Evolutionary conservation across 2,113 vertebrate species (phyloP).

Genomic region (Castor canadensis): DNA sequence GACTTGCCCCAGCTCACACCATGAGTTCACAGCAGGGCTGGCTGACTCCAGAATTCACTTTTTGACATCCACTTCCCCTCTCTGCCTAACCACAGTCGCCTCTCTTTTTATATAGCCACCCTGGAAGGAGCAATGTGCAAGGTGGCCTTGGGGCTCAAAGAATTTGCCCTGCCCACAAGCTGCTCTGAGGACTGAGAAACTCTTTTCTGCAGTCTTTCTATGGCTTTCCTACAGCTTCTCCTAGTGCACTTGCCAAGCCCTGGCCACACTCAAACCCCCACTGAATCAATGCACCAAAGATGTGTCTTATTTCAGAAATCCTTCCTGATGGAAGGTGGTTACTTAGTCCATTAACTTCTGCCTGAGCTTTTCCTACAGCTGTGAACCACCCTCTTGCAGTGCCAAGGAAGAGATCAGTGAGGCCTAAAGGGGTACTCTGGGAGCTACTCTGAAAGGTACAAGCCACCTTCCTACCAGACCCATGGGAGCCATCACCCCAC

Average conservation of each 20-base stretch:
- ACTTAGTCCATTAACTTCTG: background rate
- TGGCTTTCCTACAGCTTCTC: background rate
- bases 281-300: background rate
- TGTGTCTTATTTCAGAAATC: background rate
- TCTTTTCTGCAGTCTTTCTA: too few relatives aligned
- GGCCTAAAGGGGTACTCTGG: background rate
- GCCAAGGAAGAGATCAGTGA: background rate
- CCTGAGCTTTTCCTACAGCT: background rate
- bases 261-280: background rate
- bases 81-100: background rate
- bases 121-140: rapidly evolving
- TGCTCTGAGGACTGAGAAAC: too few relatives aligned
- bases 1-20: background rate
- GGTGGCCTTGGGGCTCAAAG: rapidly evolving
- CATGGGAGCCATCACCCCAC: background rate
- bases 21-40: background rate
- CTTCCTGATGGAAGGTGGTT: background rate
- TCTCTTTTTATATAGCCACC: background rate
- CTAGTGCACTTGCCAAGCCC: background rate
- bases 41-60: background rate
- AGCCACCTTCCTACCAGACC: background rate
- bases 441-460: background rate
- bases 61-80: background rate
- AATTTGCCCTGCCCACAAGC: background rate
- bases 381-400: background rate